Evolutionary conservation across 2,888 invertebrate species (phyloP).

Genomic region (Brenthis hecate): DNA sequence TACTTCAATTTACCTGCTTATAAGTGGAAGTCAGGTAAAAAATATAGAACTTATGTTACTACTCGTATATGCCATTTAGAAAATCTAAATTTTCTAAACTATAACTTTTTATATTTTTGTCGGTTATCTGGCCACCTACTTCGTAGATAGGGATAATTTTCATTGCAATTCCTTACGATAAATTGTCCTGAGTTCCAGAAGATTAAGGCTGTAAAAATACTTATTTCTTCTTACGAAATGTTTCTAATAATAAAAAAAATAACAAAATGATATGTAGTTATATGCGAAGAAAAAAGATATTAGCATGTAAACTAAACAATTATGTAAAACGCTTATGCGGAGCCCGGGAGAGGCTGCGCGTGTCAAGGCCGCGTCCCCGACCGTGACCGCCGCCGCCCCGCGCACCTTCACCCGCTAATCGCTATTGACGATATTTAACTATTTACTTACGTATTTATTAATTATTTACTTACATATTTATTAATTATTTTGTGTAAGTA

Average conservation of each 20-base stretch:
- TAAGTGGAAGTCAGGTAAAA: no score
- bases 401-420: slow-evolving; percentile 22
- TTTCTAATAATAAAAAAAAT: not conserved
- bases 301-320: slow-evolving; percentile 34
- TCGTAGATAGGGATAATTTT: no score
- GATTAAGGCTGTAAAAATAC: no score
- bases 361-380: slow-evolving; percentile 77
- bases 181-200: no score
- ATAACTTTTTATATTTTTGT: no score
- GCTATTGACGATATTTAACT: slow-evolving; percentile 23
- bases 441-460: slow-evolving; percentile 14
- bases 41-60: no score
- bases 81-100: no score
- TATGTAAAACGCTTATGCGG: slow-evolving; percentile 46
- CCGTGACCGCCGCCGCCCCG: slow-evolving; percentile 63
- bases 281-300: slow-evolving; percentile 9
- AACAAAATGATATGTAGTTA: not conserved
- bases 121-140: no score
- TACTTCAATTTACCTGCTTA: no score
- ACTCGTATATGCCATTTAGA: no score
- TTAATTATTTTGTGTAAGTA: slow-evolving; percentile 5
- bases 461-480: slow-evolving; percentile 15
- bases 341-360: slow-evolving; percentile 66
- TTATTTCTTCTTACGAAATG: no score
- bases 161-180: no score